These are phyloP conservation scores for Tachina lurida DNA, from an alignment of 2,888 invertebrate species.

Conservation along the genomic window DNA sequence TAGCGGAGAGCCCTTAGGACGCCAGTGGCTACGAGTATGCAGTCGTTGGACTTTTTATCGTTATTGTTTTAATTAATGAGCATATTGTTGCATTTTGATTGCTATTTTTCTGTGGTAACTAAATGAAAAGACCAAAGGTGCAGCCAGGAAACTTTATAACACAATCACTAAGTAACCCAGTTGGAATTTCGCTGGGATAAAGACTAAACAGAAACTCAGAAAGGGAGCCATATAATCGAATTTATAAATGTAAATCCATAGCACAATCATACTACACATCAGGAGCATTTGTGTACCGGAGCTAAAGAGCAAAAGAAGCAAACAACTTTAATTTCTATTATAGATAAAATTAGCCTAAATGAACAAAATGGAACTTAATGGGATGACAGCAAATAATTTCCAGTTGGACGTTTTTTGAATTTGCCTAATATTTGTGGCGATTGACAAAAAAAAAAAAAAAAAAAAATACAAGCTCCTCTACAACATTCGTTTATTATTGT, in stretches of 20 bases:
- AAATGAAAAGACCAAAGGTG: conserved; percentile 24
- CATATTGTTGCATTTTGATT: conserved; percentile 69
- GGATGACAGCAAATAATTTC: background rate
- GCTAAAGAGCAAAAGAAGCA: too few relatives aligned
- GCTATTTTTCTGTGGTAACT: conserved; percentile 58
- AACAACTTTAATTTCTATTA: too few relatives aligned
- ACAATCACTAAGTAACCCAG: background rate
- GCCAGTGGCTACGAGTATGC: background rate
- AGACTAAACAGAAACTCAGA: too few relatives aligned
- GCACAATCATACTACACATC: too few relatives aligned
- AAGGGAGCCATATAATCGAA: too few relatives aligned
- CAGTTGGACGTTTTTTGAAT: background rate
- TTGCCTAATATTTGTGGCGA: conserved; percentile 9
- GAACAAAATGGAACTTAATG: background rate
- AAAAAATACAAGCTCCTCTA: background rate
- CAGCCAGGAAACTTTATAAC: conserved; percentile 1
- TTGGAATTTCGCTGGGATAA: background rate
- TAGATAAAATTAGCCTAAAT: too few relatives aligned
- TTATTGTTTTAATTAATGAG: conserved; percentile 70
- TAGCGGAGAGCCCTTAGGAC: background rate
- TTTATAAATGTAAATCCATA: too few relatives aligned
- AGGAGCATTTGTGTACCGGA: too few relatives aligned
- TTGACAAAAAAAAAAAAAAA: conserved; percentile 1
- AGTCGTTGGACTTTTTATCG: conserved; percentile 7
- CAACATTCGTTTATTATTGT: conserved; percentile 35